Evolutionary conservation across 2,113 vertebrate genomes (phyloP).

Genomic region (Lates calcarifer): DNA sequence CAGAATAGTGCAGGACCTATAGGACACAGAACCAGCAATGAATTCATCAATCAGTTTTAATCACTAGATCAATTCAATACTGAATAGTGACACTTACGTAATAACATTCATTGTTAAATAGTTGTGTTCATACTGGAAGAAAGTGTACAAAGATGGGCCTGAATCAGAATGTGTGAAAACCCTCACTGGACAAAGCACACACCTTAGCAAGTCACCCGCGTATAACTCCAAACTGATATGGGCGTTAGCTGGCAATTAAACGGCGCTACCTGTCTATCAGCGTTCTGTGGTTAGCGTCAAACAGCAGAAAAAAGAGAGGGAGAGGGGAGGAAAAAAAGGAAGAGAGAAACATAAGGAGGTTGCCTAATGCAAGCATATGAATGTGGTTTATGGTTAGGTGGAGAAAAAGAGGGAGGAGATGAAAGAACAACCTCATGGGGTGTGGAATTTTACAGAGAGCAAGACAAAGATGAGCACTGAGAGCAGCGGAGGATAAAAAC

Average conservation of each 20-base stretch:
- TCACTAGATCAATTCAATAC: background rate
- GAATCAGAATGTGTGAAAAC: background rate
- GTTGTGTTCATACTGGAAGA: background rate
- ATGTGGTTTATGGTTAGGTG: constrained; percentile 61
- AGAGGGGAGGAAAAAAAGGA: background rate
- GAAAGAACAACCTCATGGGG: constrained; percentile 45
- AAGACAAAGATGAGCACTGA: constrained; percentile 33
- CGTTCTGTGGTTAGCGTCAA: constrained; percentile 60
- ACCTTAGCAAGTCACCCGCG: constrained; percentile 30
- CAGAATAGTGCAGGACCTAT: too few relatives aligned
- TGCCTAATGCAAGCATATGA: constrained; percentile 54
- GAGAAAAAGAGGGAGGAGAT: constrained; percentile 59
- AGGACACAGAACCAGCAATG: too few relatives aligned
- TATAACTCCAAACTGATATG: constrained; percentile 67
- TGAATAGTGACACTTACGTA: background rate
- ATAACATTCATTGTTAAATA: background rate
- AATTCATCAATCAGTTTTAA: too few relatives aligned
- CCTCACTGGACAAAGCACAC: constrained; percentile 1
- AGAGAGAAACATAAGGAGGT: constrained; percentile 48
- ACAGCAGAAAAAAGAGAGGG: constrained; percentile 32
- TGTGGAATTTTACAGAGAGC: constrained; percentile 66
- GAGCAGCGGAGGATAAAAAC: constrained; percentile 24
- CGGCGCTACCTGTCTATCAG: constrained; percentile 73
- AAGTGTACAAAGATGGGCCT: background rate
- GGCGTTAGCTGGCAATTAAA: constrained; percentile 73